Evolutionary conservation across 2,888 invertebrate species (phyloP), one percentile per base, ranked within the genome.

Genomic region (Ischnus inquisitorius): DNA sequence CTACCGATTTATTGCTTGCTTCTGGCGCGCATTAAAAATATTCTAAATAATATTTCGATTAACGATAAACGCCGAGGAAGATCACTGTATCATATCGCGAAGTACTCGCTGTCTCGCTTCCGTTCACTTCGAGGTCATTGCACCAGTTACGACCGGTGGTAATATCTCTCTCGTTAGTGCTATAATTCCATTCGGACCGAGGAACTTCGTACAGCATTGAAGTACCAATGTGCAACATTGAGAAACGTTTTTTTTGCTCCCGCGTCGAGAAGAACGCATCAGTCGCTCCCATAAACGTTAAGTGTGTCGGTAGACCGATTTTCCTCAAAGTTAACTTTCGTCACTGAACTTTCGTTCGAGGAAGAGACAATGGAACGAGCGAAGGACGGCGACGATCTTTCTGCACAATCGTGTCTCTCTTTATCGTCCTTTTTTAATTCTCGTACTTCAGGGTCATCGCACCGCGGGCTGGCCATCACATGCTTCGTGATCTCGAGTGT

Each of bases 91-190:
- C 74, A 74, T 78, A 57, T 65, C 69, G 69, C 67, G 64, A 74
- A 81, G 74, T 81, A 84, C 74, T 72, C 65, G 54, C 78, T 81
- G 84, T 81, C 83, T 83, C 87, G 86, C 86, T 87, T 87, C 86
- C 87, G 84, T 85, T 87, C 75, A 87, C 85, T 87, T 85, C 72
- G 85, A 85, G 87, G 87, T 87, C 87, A 86, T 85, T 86, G 87
- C 86, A 84, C 87, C 84, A 85, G 82, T 84, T 85, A 75, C 72
- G 82, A 84, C 84, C 85, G 85, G 84, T 80, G 65, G 25, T 41
- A 79, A 79, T 43, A 71, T 84, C 75, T 86, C 72, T 72, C 67
- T 85, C 67, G 75, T 72, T 79, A 72, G 74, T 75, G 72, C 69
- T 68, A 41, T 72, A 43, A 48, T 16, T 39, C 19, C 12, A 43